Evolutionary conservation across 2,888 invertebrate species (phyloP).

Genomic region (Calameuta pallipes): DNA sequence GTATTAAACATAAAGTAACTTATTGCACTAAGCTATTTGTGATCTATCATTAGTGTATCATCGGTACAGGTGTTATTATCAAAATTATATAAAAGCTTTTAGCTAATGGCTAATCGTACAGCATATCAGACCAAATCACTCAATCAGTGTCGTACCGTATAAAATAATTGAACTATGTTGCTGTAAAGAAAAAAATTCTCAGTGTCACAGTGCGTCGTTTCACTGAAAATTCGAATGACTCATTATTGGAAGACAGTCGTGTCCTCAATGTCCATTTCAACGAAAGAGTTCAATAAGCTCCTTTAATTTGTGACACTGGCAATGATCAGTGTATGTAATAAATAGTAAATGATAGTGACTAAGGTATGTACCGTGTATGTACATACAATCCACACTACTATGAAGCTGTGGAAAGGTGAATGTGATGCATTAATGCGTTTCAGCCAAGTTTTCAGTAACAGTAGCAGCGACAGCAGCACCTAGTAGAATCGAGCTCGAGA

Average conservation of each 20-base stretch:
- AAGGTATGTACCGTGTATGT: not conserved
- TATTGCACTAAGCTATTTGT: not conserved
- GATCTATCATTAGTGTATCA: no score
- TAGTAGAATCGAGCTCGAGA: not conserved
- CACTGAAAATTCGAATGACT: not conserved
- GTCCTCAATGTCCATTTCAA: not conserved
- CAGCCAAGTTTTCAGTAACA: constrained; percentile 1
- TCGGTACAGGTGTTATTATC: no score
- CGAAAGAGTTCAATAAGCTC: not conserved
- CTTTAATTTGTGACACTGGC: not conserved
- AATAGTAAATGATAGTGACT: not conserved
- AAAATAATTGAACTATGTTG: not conserved
- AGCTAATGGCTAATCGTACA: not conserved
- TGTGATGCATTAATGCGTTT: not conserved
- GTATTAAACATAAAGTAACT: not conserved
- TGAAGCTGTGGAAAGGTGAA: constrained; percentile 3
- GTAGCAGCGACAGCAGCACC: not conserved
- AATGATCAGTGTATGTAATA: not conserved
- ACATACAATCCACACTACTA: not conserved
- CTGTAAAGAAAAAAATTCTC: not conserved
- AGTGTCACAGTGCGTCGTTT: not conserved
- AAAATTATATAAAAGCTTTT: not conserved
- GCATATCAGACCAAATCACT: not conserved
- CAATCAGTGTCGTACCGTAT: not conserved
- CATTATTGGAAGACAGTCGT: not conserved